Evolutionary conservation across 2,888 invertebrate genomes (phyloP).

Genomic region (Oligia latruncula): DNA sequence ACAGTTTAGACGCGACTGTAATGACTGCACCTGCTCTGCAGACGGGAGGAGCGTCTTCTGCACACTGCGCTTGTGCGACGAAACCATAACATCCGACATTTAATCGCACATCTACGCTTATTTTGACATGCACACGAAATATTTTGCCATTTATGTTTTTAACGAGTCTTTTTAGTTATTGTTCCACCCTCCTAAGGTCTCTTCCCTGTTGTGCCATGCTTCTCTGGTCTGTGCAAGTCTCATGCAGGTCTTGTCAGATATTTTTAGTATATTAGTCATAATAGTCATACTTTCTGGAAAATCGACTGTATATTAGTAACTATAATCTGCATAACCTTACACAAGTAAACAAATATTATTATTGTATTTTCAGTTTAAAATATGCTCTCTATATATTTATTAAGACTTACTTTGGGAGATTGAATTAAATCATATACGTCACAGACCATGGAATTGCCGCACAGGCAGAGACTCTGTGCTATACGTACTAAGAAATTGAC

Average conservation of each 20-base stretch:
- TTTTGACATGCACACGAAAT: conserved; percentile 55
- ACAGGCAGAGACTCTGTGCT: neutral
- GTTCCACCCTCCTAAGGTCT: neutral
- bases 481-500: neutral
- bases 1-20: conserved; percentile 86
- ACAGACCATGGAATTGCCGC: neutral
- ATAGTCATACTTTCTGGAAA: neutral
- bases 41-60: conserved; percentile 86
- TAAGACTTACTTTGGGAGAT: neutral
- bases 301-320: neutral
- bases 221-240: neutral
- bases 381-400: conserved; percentile 1
- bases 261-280: neutral
- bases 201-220: neutral
- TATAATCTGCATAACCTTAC: neutral
- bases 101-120: conserved; percentile 56
- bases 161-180: neutral
- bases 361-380: neutral
- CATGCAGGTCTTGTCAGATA: neutral
- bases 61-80: conserved; percentile 84
- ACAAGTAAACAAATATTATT: conserved; percentile 28
- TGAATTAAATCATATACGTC: neutral
- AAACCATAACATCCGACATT: conserved; percentile 69
- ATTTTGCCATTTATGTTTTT: neutral
- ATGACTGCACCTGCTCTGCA: conserved; percentile 88